A percentile compares a stretch with the other conserved stretches of the same genome.
Evolutionary conservation across 2,113 vertebrate species (phyloP).

Genomic region (Lonchura striata): DNA sequence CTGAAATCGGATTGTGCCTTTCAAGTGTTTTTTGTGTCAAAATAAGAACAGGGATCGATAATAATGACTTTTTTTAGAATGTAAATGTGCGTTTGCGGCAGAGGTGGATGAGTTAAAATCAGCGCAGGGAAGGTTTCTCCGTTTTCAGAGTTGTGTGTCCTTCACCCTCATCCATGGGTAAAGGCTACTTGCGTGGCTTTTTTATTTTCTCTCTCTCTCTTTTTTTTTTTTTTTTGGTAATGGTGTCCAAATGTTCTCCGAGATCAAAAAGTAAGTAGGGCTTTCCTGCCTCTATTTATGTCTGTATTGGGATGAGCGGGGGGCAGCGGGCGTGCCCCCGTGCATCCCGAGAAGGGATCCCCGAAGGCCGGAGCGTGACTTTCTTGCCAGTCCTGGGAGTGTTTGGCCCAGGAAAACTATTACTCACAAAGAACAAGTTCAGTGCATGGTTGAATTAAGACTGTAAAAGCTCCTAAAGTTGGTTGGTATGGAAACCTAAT

Average conservation of each 20-base stretch:
- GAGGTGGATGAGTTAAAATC: background rate
- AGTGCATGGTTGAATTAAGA: constrained; percentile 72
- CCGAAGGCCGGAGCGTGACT: background rate
- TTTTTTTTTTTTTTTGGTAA: background rate
- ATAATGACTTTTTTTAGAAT: background rate
- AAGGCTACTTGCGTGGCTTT: fast-evolving
- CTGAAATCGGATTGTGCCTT: background rate
- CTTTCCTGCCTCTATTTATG: background rate
- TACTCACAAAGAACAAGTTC: constrained; percentile 69
- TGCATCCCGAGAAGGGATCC: background rate
- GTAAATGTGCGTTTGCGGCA: fast-evolving
- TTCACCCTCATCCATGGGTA: background rate
- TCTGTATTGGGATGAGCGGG: background rate
- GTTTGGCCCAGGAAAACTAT: constrained; percentile 59
- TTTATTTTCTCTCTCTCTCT: background rate
- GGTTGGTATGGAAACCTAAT: constrained; percentile 79
- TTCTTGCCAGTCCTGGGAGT: background rate
- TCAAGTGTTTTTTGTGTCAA: background rate
- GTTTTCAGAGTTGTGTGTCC: background rate
- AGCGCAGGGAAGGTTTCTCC: background rate
- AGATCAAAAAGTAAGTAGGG: background rate
- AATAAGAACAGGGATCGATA: background rate
- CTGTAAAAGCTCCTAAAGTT: constrained; percentile 70
- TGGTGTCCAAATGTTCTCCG: background rate
- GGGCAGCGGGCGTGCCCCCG: background rate